These are phyloP conservation scores for Petrophora chlorosata DNA, from an alignment of 2,888 invertebrate genomes.

Conservation along the genomic window DNA sequence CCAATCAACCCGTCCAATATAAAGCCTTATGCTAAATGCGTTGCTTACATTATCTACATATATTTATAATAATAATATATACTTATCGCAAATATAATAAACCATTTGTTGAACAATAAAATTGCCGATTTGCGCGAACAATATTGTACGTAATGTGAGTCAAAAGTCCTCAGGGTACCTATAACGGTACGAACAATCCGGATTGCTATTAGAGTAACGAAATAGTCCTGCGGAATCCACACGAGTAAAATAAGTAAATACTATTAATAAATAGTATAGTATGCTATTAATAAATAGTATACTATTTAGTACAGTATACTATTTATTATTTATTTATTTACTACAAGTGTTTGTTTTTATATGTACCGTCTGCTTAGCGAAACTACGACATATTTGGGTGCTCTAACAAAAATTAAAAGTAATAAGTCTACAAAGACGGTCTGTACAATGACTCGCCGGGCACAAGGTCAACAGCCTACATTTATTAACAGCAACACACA, in stretches of 20 bases:
- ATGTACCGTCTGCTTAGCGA: too few relatives aligned
- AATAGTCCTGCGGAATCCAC: too few relatives aligned
- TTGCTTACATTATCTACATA: slow-evolving; percentile 11
- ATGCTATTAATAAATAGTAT: too few relatives aligned
- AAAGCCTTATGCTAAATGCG: slow-evolving; percentile 26
- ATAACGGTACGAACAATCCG: not conserved
- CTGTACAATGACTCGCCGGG: too few relatives aligned
- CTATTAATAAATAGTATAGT: too few relatives aligned
- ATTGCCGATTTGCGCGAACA: slow-evolving; percentile 1
- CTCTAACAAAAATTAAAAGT: too few relatives aligned
- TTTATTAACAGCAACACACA: not conserved
- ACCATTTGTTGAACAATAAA: not conserved
- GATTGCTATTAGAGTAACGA: not conserved
- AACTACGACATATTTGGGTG: too few relatives aligned
- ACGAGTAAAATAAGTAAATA: too few relatives aligned
- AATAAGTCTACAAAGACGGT: too few relatives aligned
- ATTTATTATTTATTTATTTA: too few relatives aligned
- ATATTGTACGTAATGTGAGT: slow-evolving; percentile 36
- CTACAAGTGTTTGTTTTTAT: too few relatives aligned
- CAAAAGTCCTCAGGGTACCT: slow-evolving; percentile 19
- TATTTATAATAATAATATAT: not conserved
- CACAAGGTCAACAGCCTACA: not conserved
- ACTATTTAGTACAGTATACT: too few relatives aligned
- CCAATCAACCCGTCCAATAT: not conserved
- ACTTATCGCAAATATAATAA: slow-evolving; percentile 22